These are phyloP conservation scores for Nesospiza acunhae DNA, from an alignment of 2,113 vertebrate genomes.

Conservation along the genomic window DNA sequence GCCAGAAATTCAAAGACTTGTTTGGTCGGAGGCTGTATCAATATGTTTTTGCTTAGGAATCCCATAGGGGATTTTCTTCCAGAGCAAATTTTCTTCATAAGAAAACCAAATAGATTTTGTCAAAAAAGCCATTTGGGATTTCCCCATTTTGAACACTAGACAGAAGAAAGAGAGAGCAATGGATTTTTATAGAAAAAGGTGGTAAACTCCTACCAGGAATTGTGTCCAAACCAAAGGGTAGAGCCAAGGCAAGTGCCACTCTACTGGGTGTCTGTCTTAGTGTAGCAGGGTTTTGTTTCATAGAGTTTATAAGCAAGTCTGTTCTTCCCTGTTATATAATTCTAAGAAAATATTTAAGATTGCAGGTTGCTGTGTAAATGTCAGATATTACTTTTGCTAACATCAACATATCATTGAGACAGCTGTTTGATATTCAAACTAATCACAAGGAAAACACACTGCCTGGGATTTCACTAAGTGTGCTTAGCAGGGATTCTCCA, in stretches of 20 bases:
- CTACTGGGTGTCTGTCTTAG: not conserved
- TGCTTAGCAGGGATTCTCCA: not conserved
- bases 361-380: conserved; percentile 1
- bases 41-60: not conserved
- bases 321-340: not conserved
- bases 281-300: not conserved
- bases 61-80: not conserved
- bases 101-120: not conserved
- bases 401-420: not conserved
- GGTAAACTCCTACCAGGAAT: not conserved
- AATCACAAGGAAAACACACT: conserved; percentile 9
- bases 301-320: not conserved
- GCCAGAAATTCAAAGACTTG: not conserved
- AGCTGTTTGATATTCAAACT: conserved; percentile 22
- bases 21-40: not conserved
- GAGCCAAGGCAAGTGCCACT: not conserved
- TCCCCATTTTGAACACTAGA: not conserved
- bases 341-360: not conserved
- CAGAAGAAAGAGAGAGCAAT: not conserved
- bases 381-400: not conserved
- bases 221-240: not conserved
- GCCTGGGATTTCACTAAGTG: not conserved
- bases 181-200: not conserved
- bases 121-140: not conserved
- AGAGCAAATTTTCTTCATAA: not conserved